Conservation (phyloP, 2,113 vertebrate species). For the Pseudonaja textilis region DNA sequence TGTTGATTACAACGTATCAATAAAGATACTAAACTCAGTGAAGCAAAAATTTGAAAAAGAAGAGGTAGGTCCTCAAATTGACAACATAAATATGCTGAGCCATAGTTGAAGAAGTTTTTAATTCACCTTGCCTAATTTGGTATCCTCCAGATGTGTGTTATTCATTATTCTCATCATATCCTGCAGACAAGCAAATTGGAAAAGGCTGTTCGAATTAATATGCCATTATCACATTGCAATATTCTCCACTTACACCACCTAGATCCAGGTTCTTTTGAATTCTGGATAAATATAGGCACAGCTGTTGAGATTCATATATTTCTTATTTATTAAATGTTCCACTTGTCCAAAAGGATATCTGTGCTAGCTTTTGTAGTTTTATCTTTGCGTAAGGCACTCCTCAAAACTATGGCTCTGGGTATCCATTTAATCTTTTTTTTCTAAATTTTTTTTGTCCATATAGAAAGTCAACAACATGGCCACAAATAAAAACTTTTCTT, state of each 20-base stretch:
- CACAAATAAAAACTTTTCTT: not conserved
- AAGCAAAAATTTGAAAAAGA: not conserved
- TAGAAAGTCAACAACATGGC: not conserved
- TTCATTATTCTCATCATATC: not conserved
- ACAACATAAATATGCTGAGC: not conserved
- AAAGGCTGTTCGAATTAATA: not conserved
- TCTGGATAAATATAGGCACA: not conserved
- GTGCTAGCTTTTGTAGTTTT: not conserved
- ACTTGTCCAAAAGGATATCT: not conserved
- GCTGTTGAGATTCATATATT: not conserved
- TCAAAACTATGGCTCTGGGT: not conserved
- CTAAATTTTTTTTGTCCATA: not conserved
- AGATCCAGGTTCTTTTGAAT: not conserved
- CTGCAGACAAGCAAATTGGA: not conserved
- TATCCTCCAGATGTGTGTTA: not conserved
- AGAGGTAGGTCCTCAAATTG: not conserved
- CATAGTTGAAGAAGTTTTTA: not conserved
- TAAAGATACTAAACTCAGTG: not conserved
- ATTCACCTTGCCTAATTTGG: not conserved
- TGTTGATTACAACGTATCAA: too few relatives aligned
- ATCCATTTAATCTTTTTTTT: not conserved
- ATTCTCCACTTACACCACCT: not conserved
- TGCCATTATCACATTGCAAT: not conserved
- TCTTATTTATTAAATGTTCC: not conserved
- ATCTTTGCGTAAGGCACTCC: not conserved